A percentile compares a stretch with the other conserved stretches of the same genome.
phyloP scores from a whole-genome alignment of 2,113 vertebrate genomes.

The Clarias gariepinus region DNA sequence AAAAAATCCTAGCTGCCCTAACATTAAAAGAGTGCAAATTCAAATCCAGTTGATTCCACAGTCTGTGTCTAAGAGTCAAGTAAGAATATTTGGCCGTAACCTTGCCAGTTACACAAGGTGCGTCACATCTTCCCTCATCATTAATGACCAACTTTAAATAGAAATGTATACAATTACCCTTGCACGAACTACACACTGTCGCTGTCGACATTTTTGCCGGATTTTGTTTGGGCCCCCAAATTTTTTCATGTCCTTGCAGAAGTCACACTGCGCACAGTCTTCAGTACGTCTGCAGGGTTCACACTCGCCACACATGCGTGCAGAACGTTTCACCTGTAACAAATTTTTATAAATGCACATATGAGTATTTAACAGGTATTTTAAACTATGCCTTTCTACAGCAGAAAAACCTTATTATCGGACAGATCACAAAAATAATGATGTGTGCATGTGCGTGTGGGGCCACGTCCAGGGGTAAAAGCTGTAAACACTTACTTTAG shows the following conservation, averaged over 20 bases:
- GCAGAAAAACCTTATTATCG: neutral
- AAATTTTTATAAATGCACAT: neutral
- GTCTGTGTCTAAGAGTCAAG: neutral
- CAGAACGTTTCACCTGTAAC: conserved; percentile 85
- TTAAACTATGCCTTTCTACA: neutral
- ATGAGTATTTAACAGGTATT: neutral
- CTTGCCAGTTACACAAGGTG: neutral
- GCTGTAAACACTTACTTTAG: conserved; percentile 65
- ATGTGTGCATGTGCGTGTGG: neutral
- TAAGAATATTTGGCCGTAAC: too few relatives aligned
- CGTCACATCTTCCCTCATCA: neutral
- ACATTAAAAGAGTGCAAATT: neutral
- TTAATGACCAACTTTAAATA: neutral
- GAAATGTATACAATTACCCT: conserved; percentile 72
- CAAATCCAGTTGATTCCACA: neutral
- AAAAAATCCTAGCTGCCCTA: neutral
- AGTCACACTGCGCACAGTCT: conserved; percentile 92
- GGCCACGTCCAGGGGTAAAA: neutral
- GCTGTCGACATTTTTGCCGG: conserved; percentile 90
- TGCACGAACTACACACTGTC: conserved; percentile 91
- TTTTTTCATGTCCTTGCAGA: conserved; percentile 98
- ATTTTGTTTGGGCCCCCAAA: conserved; percentile 98
- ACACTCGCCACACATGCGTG: conserved; percentile 93
- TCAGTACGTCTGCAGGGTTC: conserved; percentile 89
- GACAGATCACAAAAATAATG: neutral